phyloP scores from a whole-genome alignment of 2,888 invertebrate species.

The Cheilosia impressa region DNA sequence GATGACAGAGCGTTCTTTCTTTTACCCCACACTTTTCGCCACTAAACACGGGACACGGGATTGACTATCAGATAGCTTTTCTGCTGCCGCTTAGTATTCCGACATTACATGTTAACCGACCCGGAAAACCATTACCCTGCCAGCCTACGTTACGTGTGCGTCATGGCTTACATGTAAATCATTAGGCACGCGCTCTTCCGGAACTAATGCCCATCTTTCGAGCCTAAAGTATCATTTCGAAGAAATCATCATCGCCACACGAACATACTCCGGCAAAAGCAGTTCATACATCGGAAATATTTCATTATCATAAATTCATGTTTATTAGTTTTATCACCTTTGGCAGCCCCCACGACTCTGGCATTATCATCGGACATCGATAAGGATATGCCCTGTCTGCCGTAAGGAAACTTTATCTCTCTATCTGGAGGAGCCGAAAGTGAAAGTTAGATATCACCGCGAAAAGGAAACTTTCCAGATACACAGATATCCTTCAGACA shows the following conservation, averaged over 20 bases:
- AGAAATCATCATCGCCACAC: slow-evolving; percentile 24
- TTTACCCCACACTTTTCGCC: not conserved
- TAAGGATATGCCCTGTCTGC: not conserved
- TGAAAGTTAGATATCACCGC: not conserved
- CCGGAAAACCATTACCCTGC: slow-evolving; percentile 9
- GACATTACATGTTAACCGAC: slow-evolving; percentile 8
- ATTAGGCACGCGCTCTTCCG: slow-evolving; percentile 58
- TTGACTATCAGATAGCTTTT: not conserved
- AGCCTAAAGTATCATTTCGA: slow-evolving; percentile 1
- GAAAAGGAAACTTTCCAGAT: slow-evolving; percentile 2
- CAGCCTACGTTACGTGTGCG: not conserved
- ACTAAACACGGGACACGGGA: not conserved
- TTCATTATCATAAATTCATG: slow-evolving; percentile 48
- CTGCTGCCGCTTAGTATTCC: not conserved
- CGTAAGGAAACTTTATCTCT: not conserved
- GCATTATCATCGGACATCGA: not conserved
- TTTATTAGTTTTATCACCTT: slow-evolving; percentile 52
- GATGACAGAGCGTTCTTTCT: too few relatives aligned
- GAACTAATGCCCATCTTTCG: slow-evolving; percentile 56
- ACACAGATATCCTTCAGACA: slow-evolving; percentile 1
- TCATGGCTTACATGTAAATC: slow-evolving; percentile 35
- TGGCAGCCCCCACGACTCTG: not conserved
- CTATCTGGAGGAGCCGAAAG: not conserved
- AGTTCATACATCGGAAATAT: slow-evolving; percentile 30
- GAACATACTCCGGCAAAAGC: slow-evolving; percentile 5